Conservation (phyloP, 2,797 vertebrate genomes). For the Oreortyx pictus region DNA sequence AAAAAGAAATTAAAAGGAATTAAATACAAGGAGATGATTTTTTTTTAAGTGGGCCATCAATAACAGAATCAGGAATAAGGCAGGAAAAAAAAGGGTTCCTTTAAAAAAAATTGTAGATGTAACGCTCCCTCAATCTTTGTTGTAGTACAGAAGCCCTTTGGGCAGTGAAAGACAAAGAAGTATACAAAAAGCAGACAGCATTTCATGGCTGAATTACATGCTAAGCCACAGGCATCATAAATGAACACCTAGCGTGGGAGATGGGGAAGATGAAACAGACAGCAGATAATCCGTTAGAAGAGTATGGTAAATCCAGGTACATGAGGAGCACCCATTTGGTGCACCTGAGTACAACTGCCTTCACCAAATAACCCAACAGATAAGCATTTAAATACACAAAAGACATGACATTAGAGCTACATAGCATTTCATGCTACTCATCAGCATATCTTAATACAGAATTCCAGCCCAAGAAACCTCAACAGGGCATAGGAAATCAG, state of each 20-base stretch:
- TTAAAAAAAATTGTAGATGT: neutral
- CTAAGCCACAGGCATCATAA: neutral
- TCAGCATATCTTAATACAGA: neutral
- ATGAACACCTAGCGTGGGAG: neutral
- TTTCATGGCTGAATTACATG: slow-evolving; percentile 5
- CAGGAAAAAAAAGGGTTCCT: neutral
- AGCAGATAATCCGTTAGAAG: neutral
- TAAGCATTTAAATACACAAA: neutral
- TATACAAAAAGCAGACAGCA: neutral
- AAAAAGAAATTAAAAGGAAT: neutral
- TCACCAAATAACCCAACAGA: neutral
- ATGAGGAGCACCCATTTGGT: rapidly evolving
- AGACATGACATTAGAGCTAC: neutral
- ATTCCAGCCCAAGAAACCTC: neutral
- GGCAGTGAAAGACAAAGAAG: neutral
- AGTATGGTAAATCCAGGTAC: neutral
- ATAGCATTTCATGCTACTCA: neutral
- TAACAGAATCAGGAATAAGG: neutral
- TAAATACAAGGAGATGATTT: neutral
- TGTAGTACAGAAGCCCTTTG: neutral
- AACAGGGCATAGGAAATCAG: neutral
- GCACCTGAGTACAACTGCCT: neutral
- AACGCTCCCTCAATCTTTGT: neutral
- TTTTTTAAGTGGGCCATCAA: neutral
- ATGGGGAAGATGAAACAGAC: neutral